Base-by-base conservation (phyloP, 2,797 vertebrate species). In the Trichosurus vulpecula region DNA sequence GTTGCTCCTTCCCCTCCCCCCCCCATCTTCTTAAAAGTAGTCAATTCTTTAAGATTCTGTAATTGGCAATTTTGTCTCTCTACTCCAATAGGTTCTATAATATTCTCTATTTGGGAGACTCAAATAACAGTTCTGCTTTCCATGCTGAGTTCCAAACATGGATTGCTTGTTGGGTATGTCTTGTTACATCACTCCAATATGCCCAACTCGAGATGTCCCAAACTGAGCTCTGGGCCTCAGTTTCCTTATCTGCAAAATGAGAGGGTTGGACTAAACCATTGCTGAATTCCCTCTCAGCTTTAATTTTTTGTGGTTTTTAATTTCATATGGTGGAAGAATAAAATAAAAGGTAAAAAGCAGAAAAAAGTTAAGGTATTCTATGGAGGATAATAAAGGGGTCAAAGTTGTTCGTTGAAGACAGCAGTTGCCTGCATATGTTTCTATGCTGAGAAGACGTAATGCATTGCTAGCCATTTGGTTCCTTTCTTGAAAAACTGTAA, bases 201-300 rank as follows among this genome's bases (percentile, higher is more conserved):
- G 16, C 8, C n/a, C 19, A 47, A 25, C 16, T 81, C 30, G 10
- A 13, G 12, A 81, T 81, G 22, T 81, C 22, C 19, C n/a, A 47
- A 52, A 22, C 54, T 30, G 53, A n/a, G 55, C 11, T 91, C 91
- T 94, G n/a, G 35, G 41, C 27, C 35, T 56, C 95, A 91, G 56
- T 96, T 94, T 92, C 19, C 61, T 96, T 13, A 12, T 92, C 6
- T 96, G 56, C 52, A 25, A 96, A 95, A 91, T 89, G 52, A 91
- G n/a, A 52, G 1, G 14, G 13, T 91, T 52, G 90, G n/a, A 47
- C 55, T 66, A 94, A 52, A 93, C 0, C 27, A 91, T 6, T n/a
- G 90, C 1, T 91, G 52, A 56, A 22, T 19, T 52, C 41, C 30
- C 91, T 89, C 41, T 81, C 10, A 92, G 14, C 35, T 91, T 47